Conservation (phyloP, 1,140 invertebrate genomes). For the Reticulitermes speratus region DNA sequence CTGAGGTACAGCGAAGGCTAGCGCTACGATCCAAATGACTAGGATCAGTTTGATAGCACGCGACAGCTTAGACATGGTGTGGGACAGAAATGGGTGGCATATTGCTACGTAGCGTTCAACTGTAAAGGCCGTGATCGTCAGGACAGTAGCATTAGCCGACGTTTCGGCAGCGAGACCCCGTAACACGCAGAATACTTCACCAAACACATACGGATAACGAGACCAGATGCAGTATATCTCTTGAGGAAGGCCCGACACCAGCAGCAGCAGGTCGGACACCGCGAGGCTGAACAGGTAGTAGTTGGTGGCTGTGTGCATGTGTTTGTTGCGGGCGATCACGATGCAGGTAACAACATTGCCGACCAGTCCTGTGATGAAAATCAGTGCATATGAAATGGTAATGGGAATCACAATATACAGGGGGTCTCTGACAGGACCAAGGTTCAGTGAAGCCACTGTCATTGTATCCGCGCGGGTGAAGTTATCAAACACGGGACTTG, state of each 20-base stretch:
- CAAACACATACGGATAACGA: constrained; percentile 82
- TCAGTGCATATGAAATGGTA: constrained; percentile 76
- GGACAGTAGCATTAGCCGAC: constrained; percentile 88
- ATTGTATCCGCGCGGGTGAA: neutral
- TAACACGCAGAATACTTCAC: constrained; percentile 79
- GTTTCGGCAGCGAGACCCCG: constrained; percentile 84
- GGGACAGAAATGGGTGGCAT: constrained; percentile 86
- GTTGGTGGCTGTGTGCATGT: constrained; percentile 92
- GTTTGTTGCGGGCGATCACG: constrained; percentile 86
- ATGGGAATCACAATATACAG: constrained; percentile 74
- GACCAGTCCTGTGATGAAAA: constrained; percentile 82
- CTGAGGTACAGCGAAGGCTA: constrained; percentile 73
- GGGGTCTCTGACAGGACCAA: constrained; percentile 57
- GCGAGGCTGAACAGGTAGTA: constrained; percentile 89
- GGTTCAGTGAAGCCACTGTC: neutral
- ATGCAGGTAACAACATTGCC: constrained; percentile 92
- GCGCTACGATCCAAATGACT: constrained; percentile 67
- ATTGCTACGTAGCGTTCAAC: constrained; percentile 82
- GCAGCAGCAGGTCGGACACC: constrained; percentile 85
- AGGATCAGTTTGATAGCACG: constrained; percentile 69
- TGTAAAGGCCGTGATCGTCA: constrained; percentile 92
- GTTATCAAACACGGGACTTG: neutral
- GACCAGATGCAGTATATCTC: constrained; percentile 88
- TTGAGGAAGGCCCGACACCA: constrained; percentile 76
- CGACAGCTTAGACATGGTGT: constrained; percentile 78